Evolutionary conservation across 2,113 vertebrate species (phyloP).

Genomic region (Thymallus thymallus): DNA sequence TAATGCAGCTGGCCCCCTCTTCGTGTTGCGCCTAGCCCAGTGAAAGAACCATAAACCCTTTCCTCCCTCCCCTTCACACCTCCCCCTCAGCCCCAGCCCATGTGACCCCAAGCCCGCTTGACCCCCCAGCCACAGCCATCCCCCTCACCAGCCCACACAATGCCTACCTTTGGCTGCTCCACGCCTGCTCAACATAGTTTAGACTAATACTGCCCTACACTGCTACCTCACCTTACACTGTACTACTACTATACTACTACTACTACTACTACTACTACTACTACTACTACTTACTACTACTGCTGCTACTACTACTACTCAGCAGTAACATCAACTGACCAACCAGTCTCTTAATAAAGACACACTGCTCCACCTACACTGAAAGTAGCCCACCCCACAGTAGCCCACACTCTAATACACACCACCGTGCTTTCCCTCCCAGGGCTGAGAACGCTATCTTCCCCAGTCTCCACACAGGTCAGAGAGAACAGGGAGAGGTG

Average conservation of each 20-base stretch:
- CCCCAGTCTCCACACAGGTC: too few relatives aligned
- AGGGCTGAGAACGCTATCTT: too few relatives aligned
- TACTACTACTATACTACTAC: too few relatives aligned
- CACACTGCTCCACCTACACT: too few relatives aligned
- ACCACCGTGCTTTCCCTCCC: too few relatives aligned
- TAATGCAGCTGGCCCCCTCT: conserved; percentile 12
- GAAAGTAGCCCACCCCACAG: too few relatives aligned
- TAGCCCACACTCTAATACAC: too few relatives aligned
- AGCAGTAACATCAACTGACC: too few relatives aligned
- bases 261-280: too few relatives aligned
- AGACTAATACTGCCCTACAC: conserved; percentile 41
- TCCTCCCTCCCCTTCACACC: conserved; percentile 1
- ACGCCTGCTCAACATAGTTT: conserved; percentile 23
- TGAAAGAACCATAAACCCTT: not conserved
- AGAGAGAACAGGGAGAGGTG: not conserved
- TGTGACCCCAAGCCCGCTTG: conserved; percentile 42
- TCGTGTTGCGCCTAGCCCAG: not conserved
- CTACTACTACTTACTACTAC: too few relatives aligned
- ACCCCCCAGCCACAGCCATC: conserved; percentile 60
- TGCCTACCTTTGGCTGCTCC: conserved; percentile 32
- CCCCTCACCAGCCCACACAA: conserved; percentile 22
- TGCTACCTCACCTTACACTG: conserved; percentile 1
- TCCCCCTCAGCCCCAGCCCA: conserved; percentile 54
- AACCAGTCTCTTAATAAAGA: too few relatives aligned
- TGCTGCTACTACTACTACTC: too few relatives aligned